phyloP scores from a whole-genome alignment of 2,797 vertebrate species.

The Xenopus petersii region DNA sequence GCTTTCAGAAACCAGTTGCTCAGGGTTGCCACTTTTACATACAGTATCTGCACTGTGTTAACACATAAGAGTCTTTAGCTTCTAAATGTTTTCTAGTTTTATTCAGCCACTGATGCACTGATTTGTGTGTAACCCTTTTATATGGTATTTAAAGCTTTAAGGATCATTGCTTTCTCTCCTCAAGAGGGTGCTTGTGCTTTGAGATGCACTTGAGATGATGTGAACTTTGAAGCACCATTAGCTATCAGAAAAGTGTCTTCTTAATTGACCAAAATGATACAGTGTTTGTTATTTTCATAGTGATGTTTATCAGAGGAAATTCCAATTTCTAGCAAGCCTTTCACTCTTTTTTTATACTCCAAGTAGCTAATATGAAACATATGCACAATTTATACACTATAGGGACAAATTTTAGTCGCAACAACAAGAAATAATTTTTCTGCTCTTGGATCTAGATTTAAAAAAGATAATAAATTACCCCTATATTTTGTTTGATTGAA shows the following conservation, averaged over 20 bases:
- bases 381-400: neutral
- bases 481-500: too few species aligned
- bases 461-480: too few species aligned
- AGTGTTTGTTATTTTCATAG: neutral
- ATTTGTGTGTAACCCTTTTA: too few species aligned
- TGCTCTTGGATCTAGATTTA: too few species aligned
- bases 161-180: slow-evolving; percentile 22
- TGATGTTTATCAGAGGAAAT: neutral
- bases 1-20: too few species aligned
- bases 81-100: too few species aligned
- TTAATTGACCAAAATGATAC: slow-evolving; percentile 1
- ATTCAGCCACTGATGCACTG: too few species aligned
- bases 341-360: neutral
- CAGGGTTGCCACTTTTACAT: too few species aligned
- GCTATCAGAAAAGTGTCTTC: slow-evolving; percentile 27
- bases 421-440: too few species aligned
- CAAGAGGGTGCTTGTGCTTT: slow-evolving; percentile 33
- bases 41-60: too few species aligned
- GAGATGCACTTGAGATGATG: slow-evolving; percentile 39
- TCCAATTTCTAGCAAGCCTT: neutral
- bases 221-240: slow-evolving; percentile 41
- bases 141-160: slow-evolving; percentile 8
- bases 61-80: too few species aligned
- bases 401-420: too few species aligned
- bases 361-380: neutral